These are phyloP conservation scores for Xenopus petersii DNA, from an alignment of 2,797 vertebrate genomes.

Conservation along the genomic window DNA sequence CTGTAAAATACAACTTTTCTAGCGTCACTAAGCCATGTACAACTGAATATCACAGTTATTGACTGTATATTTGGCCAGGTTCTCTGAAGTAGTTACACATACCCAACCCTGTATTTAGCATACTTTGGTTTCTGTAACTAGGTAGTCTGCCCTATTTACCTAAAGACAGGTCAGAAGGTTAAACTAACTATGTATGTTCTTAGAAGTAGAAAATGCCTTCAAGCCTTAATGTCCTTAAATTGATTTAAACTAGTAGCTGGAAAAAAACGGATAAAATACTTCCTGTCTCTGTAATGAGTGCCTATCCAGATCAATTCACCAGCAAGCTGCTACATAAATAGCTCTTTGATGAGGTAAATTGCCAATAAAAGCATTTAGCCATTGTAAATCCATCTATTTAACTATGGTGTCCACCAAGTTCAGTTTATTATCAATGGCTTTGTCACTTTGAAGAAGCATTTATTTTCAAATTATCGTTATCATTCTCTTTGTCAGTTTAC, in stretches of 20 bases:
- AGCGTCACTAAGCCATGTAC: too few relatives aligned
- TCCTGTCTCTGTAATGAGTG: slow-evolving; percentile 32
- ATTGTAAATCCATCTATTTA: background rate
- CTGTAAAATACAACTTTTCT: too few relatives aligned
- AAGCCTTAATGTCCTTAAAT: slow-evolving; percentile 21
- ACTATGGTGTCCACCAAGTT: too few relatives aligned
- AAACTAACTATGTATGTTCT: slow-evolving; percentile 7
- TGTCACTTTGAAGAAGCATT: too few relatives aligned
- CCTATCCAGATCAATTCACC: slow-evolving; percentile 15
- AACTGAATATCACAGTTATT: too few relatives aligned
- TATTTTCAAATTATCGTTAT: too few relatives aligned
- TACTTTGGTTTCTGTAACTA: background rate
- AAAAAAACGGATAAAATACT: slow-evolving; percentile 27
- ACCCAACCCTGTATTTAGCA: background rate
- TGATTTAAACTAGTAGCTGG: slow-evolving; percentile 20
- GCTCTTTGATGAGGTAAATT: background rate
- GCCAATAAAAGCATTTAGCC: background rate
- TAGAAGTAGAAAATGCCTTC: slow-evolving; percentile 8
- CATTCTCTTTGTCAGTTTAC: too few relatives aligned
- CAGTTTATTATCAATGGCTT: too few relatives aligned
- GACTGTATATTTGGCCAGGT: too few relatives aligned
- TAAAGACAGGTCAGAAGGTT: slow-evolving; percentile 5
- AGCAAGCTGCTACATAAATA: slow-evolving; percentile 18
- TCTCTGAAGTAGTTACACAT: background rate
- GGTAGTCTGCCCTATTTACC: slow-evolving; percentile 4